Evolutionary conservation across 2,113 vertebrate species (phyloP), one percentile per base, ranked within the genome.

Genomic region (Phoenicopterus ruber): DNA sequence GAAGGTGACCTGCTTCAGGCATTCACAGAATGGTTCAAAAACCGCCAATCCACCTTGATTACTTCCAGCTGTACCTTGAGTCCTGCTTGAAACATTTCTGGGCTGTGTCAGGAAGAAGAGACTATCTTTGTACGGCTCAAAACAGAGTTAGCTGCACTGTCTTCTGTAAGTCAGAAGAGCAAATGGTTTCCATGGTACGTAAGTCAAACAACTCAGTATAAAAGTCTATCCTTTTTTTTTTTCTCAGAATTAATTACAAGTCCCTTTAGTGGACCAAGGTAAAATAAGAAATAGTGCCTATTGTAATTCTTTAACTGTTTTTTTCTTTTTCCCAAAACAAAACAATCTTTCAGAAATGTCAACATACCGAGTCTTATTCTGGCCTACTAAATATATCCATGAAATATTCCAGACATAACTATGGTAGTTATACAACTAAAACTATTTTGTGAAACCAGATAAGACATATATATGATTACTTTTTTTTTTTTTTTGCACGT

Each of bases 81-180:
- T 83, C 65, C 70, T 91, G 67, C 67, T 94, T 81, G 55, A 90
- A 94, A 61, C n/a, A 31, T 42, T 94, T 90, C 91, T 97, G 86
- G 36, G 34, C 24, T 81, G 17, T 82, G 47, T 93, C 87, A 95
- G 81, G 65, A 95, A 82, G 89, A 78, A 78, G 73, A 62, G 55
- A 31, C 36, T 77, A 50, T 85, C 58, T 82, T 55, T 79, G 40
- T 12, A 13, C 24, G 10, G 52, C 69, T 95, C 24, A n/a, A 36
- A 58, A 78, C 22, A 79, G 52, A 70, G 44, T 13, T 77, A 70
- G 25, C 65, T 58, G 61, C 90, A 7, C 28, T 86, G 47, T 13
- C 17, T 10, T 76, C 29, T 73, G 24, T 34, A 34, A 87, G n/a
- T 82, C 32, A 92, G 44, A 92, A 79, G 36, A 73, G 24, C 13